Conservation (phyloP, 1,140 invertebrate genomes). For the Drosophila suzukii region DNA sequence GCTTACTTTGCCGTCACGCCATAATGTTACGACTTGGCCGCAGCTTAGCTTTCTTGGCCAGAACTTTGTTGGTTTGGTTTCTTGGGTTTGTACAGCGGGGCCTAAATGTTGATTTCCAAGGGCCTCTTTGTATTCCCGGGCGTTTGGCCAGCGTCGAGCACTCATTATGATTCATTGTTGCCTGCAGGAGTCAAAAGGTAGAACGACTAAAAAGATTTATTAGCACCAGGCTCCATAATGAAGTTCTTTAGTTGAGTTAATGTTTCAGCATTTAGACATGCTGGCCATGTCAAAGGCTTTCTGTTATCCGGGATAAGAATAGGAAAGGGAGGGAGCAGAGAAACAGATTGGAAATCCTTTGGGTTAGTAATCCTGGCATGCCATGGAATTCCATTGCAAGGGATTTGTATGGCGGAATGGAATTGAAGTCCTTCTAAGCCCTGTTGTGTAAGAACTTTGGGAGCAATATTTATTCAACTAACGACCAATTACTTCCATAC, state of each 20-base stretch:
- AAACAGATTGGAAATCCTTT: slow-evolving; percentile 33
- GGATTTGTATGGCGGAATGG: slow-evolving; percentile 18
- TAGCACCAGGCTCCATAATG: slow-evolving; percentile 53
- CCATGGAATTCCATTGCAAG: slow-evolving; percentile 11
- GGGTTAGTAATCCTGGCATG: slow-evolving; percentile 1
- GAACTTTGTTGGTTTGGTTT: slow-evolving; percentile 21
- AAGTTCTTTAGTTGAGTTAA: slow-evolving; percentile 73
- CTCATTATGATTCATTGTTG: slow-evolving; percentile 77
- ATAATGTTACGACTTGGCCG: slow-evolving; percentile 67
- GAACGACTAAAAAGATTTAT: slow-evolving; percentile 73
- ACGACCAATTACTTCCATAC: neutral
- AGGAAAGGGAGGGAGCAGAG: neutral
- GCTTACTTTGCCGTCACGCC: slow-evolving; percentile 74
- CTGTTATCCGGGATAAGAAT: neutral
- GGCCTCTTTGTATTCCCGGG: slow-evolving; percentile 29
- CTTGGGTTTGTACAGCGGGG: slow-evolving; percentile 33
- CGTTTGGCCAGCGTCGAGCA: slow-evolving; percentile 20
- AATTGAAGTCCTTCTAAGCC: slow-evolving; percentile 1
- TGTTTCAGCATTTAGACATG: slow-evolving; percentile 57
- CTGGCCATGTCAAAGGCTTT: slow-evolving; percentile 27
- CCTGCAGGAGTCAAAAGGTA: slow-evolving; percentile 67
- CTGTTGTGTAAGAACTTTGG: neutral
- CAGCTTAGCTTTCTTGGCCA: slow-evolving; percentile 40
- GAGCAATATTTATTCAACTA: slow-evolving; percentile 2
- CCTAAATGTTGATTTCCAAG: slow-evolving; percentile 34